Percentiles rank a stretch among this genome's conserved stretches.
Conservation (phyloP, 2,888 invertebrate genomes). For the Caradrina clavipalpis region DNA sequence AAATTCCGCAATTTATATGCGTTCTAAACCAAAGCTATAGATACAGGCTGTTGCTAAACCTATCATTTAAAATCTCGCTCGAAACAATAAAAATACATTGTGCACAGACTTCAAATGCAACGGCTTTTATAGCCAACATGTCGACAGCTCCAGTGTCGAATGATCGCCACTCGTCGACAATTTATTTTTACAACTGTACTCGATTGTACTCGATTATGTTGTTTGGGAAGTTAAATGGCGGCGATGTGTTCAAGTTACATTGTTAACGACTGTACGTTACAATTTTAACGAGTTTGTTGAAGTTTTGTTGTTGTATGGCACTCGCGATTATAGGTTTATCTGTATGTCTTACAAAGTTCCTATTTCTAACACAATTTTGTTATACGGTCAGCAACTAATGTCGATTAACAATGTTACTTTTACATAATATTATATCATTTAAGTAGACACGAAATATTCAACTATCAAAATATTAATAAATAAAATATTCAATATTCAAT, state of each 20-base stretch:
- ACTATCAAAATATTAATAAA: too few relatives aligned
- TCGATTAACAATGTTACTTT: too few relatives aligned
- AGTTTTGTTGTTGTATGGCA: conserved; percentile 42
- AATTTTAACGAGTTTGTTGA: conserved; percentile 41
- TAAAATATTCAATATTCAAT: too few relatives aligned
- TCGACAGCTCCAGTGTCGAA: conserved; percentile 40
- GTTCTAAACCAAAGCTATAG: conserved; percentile 13
- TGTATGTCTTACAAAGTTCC: conserved; percentile 20
- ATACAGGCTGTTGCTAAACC: conserved; percentile 32
- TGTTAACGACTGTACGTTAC: conserved; percentile 54
- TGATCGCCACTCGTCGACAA: conserved; percentile 54
- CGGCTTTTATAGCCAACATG: conserved; percentile 41
- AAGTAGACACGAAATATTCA: too few relatives aligned
- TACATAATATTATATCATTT: too few relatives aligned
- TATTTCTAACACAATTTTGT: conserved; percentile 11
- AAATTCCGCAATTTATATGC: neutral
- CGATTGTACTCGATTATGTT: conserved; percentile 58
- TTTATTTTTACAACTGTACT: conserved; percentile 57
- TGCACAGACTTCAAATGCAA: conserved; percentile 40
- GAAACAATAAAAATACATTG: conserved; percentile 60
- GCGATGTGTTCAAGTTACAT: conserved; percentile 53
- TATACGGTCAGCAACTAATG: too few relatives aligned
- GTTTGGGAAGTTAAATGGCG: conserved; percentile 53
- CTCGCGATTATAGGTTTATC: conserved; percentile 35
- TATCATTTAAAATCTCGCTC: conserved; percentile 49